Percentiles rank a stretch among this genome's conserved stretches.
Conservation (phyloP, 2,113 vertebrate species). For the Falco punctatus region DNA sequence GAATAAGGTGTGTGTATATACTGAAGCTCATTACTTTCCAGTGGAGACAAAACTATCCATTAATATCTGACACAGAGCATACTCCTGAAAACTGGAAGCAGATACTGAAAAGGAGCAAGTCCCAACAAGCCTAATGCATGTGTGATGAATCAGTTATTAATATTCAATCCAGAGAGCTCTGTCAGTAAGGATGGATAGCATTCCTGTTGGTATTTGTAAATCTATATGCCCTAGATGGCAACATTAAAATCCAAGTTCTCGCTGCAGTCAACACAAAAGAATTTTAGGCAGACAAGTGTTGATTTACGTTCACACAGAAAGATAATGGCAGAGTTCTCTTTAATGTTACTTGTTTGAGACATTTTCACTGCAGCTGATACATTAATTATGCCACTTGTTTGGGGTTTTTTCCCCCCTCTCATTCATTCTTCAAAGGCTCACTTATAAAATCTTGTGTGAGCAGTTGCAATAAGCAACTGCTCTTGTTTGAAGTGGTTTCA, state of each 20-base stretch:
- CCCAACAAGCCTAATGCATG: background rate
- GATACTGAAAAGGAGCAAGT: background rate
- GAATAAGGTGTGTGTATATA: background rate
- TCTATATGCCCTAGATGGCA: constrained; percentile 8
- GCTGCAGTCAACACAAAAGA: background rate
- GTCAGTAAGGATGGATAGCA: background rate
- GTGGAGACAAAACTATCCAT: background rate
- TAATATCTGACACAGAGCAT: background rate
- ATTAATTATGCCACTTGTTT: background rate
- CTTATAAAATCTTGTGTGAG: background rate
- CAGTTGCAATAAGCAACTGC: background rate
- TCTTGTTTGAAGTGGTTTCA: constrained; percentile 2
- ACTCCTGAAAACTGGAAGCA: background rate
- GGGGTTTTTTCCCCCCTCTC: background rate
- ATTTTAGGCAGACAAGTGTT: background rate
- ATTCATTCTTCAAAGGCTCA: background rate
- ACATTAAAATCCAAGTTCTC: background rate
- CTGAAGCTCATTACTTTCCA: background rate
- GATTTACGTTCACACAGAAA: background rate
- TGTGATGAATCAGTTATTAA: background rate
- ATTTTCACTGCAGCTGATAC: constrained; percentile 16
- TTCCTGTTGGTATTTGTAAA: background rate
- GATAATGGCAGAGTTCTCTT: background rate
- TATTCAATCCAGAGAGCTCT: background rate
- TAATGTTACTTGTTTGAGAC: background rate